Evolutionary conservation across 2,888 invertebrate genomes (phyloP).

Genomic region (Chaetogeoica ovagalla): DNA sequence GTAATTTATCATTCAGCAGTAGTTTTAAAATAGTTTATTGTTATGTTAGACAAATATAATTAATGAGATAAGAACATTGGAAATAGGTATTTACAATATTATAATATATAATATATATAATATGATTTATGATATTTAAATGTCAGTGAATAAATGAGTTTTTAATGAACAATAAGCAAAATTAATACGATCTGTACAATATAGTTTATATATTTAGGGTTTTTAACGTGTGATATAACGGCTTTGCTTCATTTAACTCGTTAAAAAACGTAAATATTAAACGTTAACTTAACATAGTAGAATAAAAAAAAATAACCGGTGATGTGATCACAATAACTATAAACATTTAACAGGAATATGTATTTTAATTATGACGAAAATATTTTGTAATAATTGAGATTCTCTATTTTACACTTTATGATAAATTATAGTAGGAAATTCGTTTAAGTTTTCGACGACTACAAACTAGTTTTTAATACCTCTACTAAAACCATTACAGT

Average conservation of each 20-base stretch:
- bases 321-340: too few relatives aligned
- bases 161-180: constrained; percentile 17
- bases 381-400: background rate
- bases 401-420: background rate
- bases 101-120: background rate
- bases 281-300: too few relatives aligned
- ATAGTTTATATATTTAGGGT: too few relatives aligned
- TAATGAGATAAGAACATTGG: constrained; percentile 7
- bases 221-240: too few relatives aligned
- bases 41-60: constrained; percentile 15
- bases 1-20: constrained; percentile 27
- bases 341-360: too few relatives aligned
- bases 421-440: constrained; percentile 5
- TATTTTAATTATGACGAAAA: background rate
- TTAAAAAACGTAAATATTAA: too few relatives aligned
- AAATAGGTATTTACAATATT: background rate
- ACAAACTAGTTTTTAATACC: constrained; percentile 33
- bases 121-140: background rate
- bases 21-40: constrained; percentile 4
- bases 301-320: too few relatives aligned
- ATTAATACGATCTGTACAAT: background rate
- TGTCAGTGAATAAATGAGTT: background rate
- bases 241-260: too few relatives aligned
- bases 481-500: background rate
- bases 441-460: background rate